These are phyloP conservation scores for Paragorgia papillata DNA, from an alignment of 92 coral and sea anemone genomes.

Conservation along the genomic window DNA sequence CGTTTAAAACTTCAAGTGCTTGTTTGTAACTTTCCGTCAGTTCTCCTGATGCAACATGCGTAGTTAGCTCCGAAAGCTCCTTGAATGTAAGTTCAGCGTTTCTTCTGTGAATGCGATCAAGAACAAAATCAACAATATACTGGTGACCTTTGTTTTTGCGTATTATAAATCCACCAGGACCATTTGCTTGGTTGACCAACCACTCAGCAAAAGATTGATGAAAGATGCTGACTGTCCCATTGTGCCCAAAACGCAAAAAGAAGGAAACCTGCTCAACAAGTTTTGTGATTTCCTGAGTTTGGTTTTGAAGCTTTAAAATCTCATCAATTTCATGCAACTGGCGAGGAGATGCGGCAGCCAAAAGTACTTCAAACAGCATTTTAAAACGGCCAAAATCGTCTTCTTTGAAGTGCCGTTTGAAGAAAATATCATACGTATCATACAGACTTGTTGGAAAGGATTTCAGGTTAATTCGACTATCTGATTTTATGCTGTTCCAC, in stretches of 20 bases:
- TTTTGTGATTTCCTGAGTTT: slow-evolving; percentile 45
- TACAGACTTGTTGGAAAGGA: slow-evolving; percentile 65
- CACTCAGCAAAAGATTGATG: slow-evolving; percentile 61
- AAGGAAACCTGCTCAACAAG: slow-evolving; percentile 17
- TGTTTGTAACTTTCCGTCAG: not conserved
- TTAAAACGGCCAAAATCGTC: slow-evolving; percentile 51
- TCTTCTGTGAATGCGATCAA: slow-evolving; percentile 7
- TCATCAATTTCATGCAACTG: slow-evolving; percentile 24
- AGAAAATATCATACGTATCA: slow-evolving; percentile 56
- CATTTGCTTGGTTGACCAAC: slow-evolving; percentile 56
- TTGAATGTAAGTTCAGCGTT: not conserved
- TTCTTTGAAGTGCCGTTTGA: slow-evolving; percentile 56
- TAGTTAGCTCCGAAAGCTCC: slow-evolving; percentile 59
- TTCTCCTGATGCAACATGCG: slow-evolving; percentile 55
- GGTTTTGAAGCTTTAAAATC: slow-evolving; percentile 43
- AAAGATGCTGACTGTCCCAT: slow-evolving; percentile 55
- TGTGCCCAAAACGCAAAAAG: slow-evolving; percentile 47
- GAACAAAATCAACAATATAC: slow-evolving; percentile 45
- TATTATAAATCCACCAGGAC: slow-evolving; percentile 53
- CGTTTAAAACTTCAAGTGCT: slow-evolving; percentile 21
- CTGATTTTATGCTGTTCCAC: slow-evolving; percentile 25
- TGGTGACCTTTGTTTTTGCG: slow-evolving; percentile 57
- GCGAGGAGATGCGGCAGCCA: slow-evolving; percentile 63
- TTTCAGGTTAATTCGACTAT: slow-evolving; percentile 11
- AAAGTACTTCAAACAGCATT: slow-evolving; percentile 60